phyloP scores from a whole-genome alignment of 2,797 vertebrate species.

The Chaenodraco wilsoni region DNA sequence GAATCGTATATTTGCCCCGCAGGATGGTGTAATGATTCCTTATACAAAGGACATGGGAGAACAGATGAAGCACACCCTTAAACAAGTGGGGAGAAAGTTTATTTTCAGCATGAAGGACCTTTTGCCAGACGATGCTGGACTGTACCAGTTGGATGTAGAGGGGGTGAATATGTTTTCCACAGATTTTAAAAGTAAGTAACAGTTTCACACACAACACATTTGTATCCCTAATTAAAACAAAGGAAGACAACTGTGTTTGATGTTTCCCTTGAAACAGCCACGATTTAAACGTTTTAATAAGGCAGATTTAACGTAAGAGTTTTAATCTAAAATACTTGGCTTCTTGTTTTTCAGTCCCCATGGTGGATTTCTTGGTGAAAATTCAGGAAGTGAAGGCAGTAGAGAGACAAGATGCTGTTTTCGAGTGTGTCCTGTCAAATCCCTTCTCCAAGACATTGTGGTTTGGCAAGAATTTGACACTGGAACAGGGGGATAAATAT shows the following conservation, averaged over 20 bases:
- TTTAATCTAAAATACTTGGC: background rate
- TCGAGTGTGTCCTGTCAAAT: constrained; percentile 83
- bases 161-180: constrained; percentile 87
- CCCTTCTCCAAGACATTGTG: constrained; percentile 83
- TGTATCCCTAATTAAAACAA: background rate
- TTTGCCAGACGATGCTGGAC: constrained; percentile 86
- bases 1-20: constrained; percentile 1
- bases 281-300: background rate
- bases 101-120: constrained; percentile 86
- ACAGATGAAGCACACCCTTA: constrained; percentile 82
- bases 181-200: constrained; percentile 83
- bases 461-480: constrained; percentile 81
- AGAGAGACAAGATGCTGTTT: constrained; percentile 81
- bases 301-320: background rate
- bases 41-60: constrained; percentile 79
- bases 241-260: background rate
- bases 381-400: constrained; percentile 79
- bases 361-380: constrained; percentile 81
- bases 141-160: constrained; percentile 89
- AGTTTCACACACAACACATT: background rate
- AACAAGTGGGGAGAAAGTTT: constrained; percentile 80
- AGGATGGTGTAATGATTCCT: constrained; percentile 86
- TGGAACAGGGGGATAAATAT: constrained; percentile 81
- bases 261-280: background rate
- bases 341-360: constrained; percentile 67